These are phyloP conservation scores for Amphiura filiformis DNA, from an alignment of 35 echinoderm and acorn worm species.

Conservation along the genomic window DNA sequence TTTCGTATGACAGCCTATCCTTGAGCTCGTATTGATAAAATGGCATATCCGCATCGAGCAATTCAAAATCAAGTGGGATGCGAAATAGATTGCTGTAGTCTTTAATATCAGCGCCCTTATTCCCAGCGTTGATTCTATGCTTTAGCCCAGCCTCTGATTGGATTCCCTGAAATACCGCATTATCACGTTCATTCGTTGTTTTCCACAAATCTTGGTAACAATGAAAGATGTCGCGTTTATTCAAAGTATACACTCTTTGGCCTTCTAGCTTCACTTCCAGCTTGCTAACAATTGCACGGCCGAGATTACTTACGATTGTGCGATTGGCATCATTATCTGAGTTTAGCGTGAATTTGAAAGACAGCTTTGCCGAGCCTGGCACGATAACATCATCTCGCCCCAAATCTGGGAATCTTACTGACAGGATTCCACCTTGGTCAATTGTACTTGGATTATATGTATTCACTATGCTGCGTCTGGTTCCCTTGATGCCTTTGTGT, in stretches of 20 bases:
- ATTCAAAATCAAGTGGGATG: background rate
- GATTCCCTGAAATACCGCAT: background rate
- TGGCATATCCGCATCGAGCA: no score
- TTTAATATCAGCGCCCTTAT: background rate
- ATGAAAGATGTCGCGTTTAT: background rate
- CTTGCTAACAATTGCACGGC: background rate
- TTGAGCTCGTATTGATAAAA: no score
- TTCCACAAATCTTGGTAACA: conserved; percentile 11
- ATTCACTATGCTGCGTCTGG: background rate
- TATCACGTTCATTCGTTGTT: background rate
- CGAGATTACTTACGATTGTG: background rate
- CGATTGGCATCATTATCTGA: background rate
- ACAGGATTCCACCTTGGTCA: background rate
- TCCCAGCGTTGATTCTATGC: background rate
- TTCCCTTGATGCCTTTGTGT: background rate
- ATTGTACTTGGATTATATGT: background rate
- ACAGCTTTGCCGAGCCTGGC: background rate
- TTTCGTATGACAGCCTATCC: no score
- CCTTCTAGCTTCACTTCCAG: background rate
- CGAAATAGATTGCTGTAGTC: background rate
- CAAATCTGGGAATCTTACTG: background rate
- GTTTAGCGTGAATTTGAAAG: background rate
- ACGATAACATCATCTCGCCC: background rate
- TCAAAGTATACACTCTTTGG: background rate
- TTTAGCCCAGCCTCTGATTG: background rate